A percentile compares a stretch with the other conserved stretches of the same genome.
Evolutionary conservation across 2,797 vertebrate genomes (phyloP).

Genomic region (Numenius phaeopus): DNA sequence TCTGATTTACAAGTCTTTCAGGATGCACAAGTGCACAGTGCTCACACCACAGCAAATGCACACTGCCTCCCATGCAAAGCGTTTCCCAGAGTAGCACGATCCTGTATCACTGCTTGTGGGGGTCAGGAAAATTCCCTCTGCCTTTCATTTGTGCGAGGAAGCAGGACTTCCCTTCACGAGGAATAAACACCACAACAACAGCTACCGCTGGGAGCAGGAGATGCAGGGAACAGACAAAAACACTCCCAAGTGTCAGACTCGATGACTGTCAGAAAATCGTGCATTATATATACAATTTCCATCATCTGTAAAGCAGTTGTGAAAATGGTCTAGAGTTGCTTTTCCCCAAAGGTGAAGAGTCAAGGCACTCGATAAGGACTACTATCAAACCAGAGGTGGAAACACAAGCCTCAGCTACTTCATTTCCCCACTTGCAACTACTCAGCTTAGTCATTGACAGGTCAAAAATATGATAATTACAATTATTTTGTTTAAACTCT

Average conservation of each 20-base stretch:
- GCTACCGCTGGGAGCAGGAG: background rate
- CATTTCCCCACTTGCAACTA: background rate
- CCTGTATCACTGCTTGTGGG: background rate
- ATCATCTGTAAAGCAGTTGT: background rate
- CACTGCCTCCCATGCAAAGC: background rate
- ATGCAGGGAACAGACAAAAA: background rate
- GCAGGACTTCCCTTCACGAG: background rate
- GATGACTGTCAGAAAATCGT: background rate
- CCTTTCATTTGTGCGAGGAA: accelerated
- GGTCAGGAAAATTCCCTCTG: background rate
- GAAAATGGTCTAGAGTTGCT: background rate
- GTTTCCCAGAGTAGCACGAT: background rate
- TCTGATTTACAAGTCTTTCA: background rate
- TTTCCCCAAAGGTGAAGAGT: background rate
- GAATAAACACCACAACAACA: background rate
- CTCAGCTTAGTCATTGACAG: background rate
- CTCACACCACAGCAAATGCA: background rate
- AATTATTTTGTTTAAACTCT: background rate
- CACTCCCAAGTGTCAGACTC: background rate
- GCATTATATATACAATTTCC: background rate
- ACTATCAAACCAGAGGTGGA: background rate
- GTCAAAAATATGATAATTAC: background rate
- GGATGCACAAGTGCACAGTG: background rate
- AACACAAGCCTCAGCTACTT: background rate
- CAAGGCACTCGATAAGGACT: background rate